Evolutionary conservation across 2,113 vertebrate genomes (phyloP).

Genomic region (Mormoops blainvillei): DNA sequence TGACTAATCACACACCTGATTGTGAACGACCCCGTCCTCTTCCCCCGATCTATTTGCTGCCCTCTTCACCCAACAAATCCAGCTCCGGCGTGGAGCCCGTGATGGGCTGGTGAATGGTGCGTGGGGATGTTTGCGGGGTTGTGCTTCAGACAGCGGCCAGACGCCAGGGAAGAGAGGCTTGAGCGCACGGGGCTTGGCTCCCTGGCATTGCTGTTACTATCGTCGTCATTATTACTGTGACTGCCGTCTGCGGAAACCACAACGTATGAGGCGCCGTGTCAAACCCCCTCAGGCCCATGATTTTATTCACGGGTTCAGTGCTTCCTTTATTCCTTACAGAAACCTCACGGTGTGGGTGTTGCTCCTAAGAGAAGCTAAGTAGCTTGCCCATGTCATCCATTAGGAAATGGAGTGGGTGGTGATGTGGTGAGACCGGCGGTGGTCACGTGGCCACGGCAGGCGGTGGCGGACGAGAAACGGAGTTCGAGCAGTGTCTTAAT

Average conservation of each 20-base stretch:
- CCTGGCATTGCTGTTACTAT: neutral
- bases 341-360: neutral
- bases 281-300: neutral
- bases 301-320: neutral
- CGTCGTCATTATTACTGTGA: neutral
- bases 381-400: neutral
- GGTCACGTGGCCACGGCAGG: no score
- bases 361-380: neutral
- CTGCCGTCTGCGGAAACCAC: neutral
- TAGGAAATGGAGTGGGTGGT: neutral
- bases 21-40: constrained; percentile 21
- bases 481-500: neutral
- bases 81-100: neutral
- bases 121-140: neutral
- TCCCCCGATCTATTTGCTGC: neutral
- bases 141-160: neutral
- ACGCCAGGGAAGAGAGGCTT: neutral
- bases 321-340: neutral
- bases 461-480: neutral
- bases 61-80: neutral
- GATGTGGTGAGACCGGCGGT: neutral
- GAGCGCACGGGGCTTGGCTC: no score
- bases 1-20: constrained; percentile 68
- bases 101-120: constrained; percentile 19
- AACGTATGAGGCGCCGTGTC: neutral